Evolutionary conservation across 1,140 invertebrate species (phyloP).

Genomic region (Scaptomyza hsui): DNA sequence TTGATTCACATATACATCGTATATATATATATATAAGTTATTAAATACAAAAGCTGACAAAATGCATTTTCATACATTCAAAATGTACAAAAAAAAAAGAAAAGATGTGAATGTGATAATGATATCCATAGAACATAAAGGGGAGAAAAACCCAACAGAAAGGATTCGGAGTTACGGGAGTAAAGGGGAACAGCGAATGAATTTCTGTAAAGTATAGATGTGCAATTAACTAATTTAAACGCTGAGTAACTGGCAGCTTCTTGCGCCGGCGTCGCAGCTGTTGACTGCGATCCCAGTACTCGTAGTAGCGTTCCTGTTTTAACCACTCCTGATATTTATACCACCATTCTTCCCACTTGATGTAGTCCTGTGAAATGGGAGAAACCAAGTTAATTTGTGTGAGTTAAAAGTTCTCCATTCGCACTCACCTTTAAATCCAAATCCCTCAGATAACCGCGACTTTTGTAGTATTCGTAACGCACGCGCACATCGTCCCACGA

Average conservation of each 20-base stretch:
- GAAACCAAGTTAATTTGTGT: not conserved
- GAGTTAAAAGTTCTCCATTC: not conserved
- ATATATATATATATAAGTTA: conserved; percentile 43
- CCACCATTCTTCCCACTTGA: conserved; percentile 97
- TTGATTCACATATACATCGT: conserved; percentile 34
- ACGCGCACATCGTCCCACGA: conserved; percentile 94
- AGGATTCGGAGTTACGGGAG: conserved; percentile 1
- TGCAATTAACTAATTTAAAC: conserved; percentile 77
- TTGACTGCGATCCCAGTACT: conserved; percentile 88
- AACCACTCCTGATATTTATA: conserved; percentile 96
- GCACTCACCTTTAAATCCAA: conserved; percentile 78
- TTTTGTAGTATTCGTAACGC: conserved; percentile 92
- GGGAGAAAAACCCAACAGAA: conserved; percentile 20
- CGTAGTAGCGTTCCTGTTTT: conserved; percentile 92
- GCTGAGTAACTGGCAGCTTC: conserved; percentile 84
- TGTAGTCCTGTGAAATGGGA: conserved; percentile 87
- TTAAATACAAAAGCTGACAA: conserved; percentile 63
- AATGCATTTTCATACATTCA: conserved; percentile 72
- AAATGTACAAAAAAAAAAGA: conserved; percentile 62
- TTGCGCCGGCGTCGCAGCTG: conserved; percentile 84
- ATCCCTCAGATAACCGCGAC: conserved; percentile 91
- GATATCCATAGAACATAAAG: conserved; percentile 23
- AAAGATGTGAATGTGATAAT: conserved; percentile 10
- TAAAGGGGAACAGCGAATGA: conserved; percentile 1
- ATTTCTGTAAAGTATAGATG: conserved; percentile 12